phyloP scores from a whole-genome alignment of 2,113 vertebrate species.

The Picathartes gymnocephalus region DNA sequence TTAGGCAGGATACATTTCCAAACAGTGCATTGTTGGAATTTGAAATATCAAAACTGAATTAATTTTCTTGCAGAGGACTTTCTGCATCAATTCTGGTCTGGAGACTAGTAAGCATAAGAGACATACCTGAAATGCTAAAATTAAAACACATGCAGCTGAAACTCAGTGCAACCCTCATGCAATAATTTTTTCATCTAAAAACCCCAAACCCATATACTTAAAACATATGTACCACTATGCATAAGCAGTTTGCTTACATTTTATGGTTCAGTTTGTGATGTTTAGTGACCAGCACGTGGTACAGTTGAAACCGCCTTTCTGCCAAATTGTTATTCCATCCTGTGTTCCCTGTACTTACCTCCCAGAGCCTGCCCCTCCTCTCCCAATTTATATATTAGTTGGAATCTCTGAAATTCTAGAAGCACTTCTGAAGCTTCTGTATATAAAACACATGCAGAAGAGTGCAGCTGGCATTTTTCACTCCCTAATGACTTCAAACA shows the following conservation, averaged over 20 bases:
- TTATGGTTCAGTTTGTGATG: background rate
- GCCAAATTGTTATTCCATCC: background rate
- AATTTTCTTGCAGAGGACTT: background rate
- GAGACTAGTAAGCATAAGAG: background rate
- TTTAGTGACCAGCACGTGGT: background rate
- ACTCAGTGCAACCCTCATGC: background rate
- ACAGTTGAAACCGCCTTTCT: background rate
- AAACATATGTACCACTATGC: background rate
- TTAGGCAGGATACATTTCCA: background rate
- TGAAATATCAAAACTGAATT: background rate
- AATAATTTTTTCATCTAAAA: background rate
- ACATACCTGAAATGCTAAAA: background rate
- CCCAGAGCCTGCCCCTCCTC: background rate
- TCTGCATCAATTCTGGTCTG: background rate
- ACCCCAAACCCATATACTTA: background rate
- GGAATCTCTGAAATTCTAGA: background rate
- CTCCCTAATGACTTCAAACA: background rate
- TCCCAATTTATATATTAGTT: background rate
- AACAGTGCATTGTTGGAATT: background rate
- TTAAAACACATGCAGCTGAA: background rate
- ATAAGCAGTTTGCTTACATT: background rate
- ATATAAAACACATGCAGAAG: background rate
- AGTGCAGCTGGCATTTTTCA: background rate
- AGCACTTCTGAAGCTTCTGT: background rate
- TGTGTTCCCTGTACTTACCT: background rate